Percentiles rank a stretch among this genome's conserved stretches.
Conservation (phyloP, 2,888 invertebrate genomes). For the Scaptomyza cyrtandrae region DNA sequence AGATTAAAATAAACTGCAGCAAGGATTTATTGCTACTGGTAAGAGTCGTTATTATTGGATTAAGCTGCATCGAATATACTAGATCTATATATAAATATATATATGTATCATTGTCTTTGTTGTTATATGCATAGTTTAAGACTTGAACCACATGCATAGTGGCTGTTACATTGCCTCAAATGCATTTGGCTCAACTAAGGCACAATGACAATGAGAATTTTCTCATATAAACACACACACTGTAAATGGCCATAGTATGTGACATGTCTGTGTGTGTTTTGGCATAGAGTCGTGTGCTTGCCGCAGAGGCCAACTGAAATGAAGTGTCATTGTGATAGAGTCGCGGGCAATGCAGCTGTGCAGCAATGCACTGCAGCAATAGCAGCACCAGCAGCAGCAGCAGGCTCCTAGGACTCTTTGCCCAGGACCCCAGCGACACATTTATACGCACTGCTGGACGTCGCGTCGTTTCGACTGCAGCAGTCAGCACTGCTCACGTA, state of each 20-base stretch:
- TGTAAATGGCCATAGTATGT: slow-evolving; percentile 36
- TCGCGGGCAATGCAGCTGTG: slow-evolving; percentile 62
- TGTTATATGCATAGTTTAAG: background rate
- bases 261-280: slow-evolving; percentile 21
- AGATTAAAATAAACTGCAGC: background rate
- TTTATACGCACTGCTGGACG: slow-evolving; percentile 66
- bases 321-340: slow-evolving; percentile 80
- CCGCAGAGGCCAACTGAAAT: slow-evolving; percentile 75
- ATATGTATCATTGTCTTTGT: background rate
- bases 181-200: slow-evolving; percentile 53
- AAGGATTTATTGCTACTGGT: too few species aligned
- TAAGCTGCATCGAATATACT: background rate
- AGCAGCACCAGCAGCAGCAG: slow-evolving; percentile 15
- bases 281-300: slow-evolving; percentile 59
- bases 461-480: slow-evolving; percentile 47
- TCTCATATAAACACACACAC: slow-evolving; percentile 40
- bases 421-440: slow-evolving; percentile 65
- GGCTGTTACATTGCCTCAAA: slow-evolving; percentile 29
- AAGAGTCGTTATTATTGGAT: background rate
- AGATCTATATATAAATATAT: background rate
- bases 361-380: slow-evolving; percentile 38
- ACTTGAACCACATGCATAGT: background rate
- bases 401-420: slow-evolving; percentile 32
- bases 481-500: slow-evolving; percentile 72
- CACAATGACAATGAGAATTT: slow-evolving; percentile 28